These are phyloP conservation scores for Epirrita christyi DNA, from an alignment of 2,888 invertebrate genomes.

Conservation along the genomic window DNA sequence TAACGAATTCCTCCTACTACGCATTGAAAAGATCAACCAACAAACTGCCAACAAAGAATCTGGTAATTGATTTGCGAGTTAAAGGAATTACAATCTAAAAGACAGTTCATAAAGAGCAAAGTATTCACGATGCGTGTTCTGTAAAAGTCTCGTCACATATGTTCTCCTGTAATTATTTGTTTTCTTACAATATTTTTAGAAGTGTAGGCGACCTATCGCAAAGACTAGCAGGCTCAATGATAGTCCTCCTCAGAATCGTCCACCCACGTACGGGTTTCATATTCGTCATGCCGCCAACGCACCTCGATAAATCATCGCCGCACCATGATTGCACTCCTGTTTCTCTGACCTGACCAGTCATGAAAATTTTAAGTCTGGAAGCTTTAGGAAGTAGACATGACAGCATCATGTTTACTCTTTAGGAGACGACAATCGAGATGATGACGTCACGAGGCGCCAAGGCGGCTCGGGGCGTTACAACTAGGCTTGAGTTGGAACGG, in stretches of 20 bases:
- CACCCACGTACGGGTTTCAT: slow-evolving; percentile 58
- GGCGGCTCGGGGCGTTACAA: slow-evolving; percentile 67
- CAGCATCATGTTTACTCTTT: slow-evolving; percentile 55
- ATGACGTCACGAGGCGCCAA: slow-evolving; percentile 74
- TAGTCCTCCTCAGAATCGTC: slow-evolving; percentile 72
- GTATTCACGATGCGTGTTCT: no score
- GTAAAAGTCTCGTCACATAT: no score
- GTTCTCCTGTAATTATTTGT: no score
- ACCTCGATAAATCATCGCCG: slow-evolving; percentile 53
- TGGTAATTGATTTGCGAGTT: slow-evolving; percentile 4
- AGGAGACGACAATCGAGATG: slow-evolving; percentile 49
- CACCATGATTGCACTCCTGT: slow-evolving; percentile 34
- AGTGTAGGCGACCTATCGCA: slow-evolving; percentile 79
- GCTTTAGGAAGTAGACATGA: slow-evolving; percentile 50
- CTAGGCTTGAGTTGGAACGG: slow-evolving; percentile 60
- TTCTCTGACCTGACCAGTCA: no score
- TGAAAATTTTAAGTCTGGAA: background rate
- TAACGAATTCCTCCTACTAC: slow-evolving; percentile 11
- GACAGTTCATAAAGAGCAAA: background rate
- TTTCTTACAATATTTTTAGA: no score
- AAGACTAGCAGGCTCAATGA: slow-evolving; percentile 64
- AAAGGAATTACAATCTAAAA: slow-evolving; percentile 5
- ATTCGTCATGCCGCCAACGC: slow-evolving; percentile 65
- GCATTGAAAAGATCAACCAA: slow-evolving; percentile 10
- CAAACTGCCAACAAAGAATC: slow-evolving; percentile 13